These are phyloP conservation scores for Mercenaria mercenaria DNA, from an alignment of 1,140 invertebrate species.

Conservation along the genomic window DNA sequence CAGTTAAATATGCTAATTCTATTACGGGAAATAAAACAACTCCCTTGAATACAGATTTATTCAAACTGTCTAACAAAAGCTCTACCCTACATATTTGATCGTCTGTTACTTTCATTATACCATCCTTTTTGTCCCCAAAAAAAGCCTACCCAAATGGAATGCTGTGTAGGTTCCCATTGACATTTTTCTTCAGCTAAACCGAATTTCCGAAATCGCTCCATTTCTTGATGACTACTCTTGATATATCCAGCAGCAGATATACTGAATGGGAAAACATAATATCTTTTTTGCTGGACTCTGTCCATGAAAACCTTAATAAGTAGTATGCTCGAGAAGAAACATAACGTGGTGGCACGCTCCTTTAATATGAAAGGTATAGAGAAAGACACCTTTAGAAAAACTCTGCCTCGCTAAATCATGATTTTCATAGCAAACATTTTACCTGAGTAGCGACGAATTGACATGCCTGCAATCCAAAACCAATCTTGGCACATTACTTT, in stretches of 20 bases:
- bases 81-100: not conserved
- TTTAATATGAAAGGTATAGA: conserved; percentile 17
- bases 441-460: not conserved
- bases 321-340: not conserved
- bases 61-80: not conserved
- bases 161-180: not conserved
- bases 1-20: not conserved
- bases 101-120: not conserved
- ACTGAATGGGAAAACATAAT: conserved; percentile 26
- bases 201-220: not conserved
- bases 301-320: conserved; percentile 9
- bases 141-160: not conserved
- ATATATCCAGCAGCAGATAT: conserved; percentile 31
- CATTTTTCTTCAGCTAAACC: conserved; percentile 36
- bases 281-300: not conserved
- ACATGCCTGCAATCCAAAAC: conserved; percentile 1
- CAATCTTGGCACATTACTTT: not conserved
- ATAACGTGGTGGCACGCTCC: conserved; percentile 4
- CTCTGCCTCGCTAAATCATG: not conserved
- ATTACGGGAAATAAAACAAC: not conserved
- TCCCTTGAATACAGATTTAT: not conserved
- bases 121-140: not conserved
- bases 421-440: not conserved
- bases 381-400: not conserved
- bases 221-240: conserved; percentile 9